Percentiles rank a stretch among this genome's conserved stretches.
Conservation (phyloP, 37 sponge, comb jelly and placozoan genomes). For the Crambe crambe region DNA sequence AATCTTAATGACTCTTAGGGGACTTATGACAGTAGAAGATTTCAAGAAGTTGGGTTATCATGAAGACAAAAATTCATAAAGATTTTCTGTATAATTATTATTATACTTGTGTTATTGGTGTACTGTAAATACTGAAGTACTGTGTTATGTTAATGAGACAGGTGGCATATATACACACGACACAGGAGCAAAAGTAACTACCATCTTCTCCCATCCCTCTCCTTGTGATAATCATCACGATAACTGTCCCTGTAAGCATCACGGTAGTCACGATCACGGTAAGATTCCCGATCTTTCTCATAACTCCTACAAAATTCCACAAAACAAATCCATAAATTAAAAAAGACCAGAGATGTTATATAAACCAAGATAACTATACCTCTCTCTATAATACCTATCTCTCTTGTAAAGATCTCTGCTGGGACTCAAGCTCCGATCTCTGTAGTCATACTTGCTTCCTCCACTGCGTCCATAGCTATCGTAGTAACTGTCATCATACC, state of each 20-base stretch:
- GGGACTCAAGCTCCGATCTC: constrained; percentile 39
- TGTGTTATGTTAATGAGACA: too few species aligned
- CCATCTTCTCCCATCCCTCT: background rate
- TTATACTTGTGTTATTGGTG: too few species aligned
- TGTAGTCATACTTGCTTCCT: constrained; percentile 31
- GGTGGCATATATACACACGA: too few species aligned
- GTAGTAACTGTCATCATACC: constrained; percentile 2
- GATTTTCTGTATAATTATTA: too few species aligned
- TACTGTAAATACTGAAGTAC: too few species aligned
- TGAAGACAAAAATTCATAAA: background rate
- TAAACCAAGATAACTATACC: background rate
- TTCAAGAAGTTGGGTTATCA: constrained; percentile 71
- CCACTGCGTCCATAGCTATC: constrained; percentile 13
- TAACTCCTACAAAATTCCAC: background rate
- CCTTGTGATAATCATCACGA: constrained; percentile 3
- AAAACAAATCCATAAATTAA: background rate
- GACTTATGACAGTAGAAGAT: constrained; percentile 82
- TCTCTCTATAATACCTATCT: background rate
- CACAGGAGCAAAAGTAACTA: too few species aligned
- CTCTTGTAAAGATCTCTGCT: constrained; percentile 12
- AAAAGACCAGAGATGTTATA: too few species aligned
- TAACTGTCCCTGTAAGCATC: constrained; percentile 3
- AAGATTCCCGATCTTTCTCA: background rate
- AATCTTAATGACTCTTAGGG: constrained; percentile 18
- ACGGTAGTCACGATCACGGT: background rate